phyloP scores from a whole-genome alignment of 2,888 invertebrate genomes.

The Bombylius major region DNA sequence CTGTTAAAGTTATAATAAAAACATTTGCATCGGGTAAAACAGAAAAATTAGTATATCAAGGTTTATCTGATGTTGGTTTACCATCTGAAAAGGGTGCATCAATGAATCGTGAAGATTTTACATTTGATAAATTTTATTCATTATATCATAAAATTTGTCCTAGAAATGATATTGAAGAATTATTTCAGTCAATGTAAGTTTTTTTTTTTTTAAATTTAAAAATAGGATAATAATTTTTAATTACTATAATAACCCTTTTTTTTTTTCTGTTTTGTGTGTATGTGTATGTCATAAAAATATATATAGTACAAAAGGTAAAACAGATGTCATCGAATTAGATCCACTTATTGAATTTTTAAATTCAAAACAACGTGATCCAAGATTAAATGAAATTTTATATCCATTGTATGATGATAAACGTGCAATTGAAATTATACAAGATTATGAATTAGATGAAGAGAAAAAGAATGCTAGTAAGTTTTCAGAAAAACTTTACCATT shows the following conservation, averaged over 20 bases:
- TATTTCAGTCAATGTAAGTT: constrained; percentile 90
- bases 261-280: not conserved
- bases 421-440: constrained; percentile 81
- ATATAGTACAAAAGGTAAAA: constrained; percentile 75
- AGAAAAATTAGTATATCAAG: constrained; percentile 95
- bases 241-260: not conserved
- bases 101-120: constrained; percentile 88
- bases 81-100: constrained; percentile 93
- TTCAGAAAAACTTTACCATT: not conserved
- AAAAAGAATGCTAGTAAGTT: constrained; percentile 37
- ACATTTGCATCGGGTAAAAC: constrained; percentile 99
- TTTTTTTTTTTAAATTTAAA: not conserved
- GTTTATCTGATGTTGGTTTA: constrained; percentile 82
- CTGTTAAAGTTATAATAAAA: constrained; percentile 89
- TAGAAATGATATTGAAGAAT: constrained; percentile 94
- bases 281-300: not conserved
- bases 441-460: constrained; percentile 79
- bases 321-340: constrained; percentile 70
- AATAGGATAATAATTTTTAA: not conserved
- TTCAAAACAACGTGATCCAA: constrained; percentile 94
- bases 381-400: constrained; percentile 96
- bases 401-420: constrained; percentile 93
- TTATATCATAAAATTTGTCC: constrained; percentile 98
- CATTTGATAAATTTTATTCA: constrained; percentile 97
- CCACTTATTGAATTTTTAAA: constrained; percentile 90